Base-by-base conservation (phyloP, 2,113 vertebrate species). In the Plecturocebus donacophilus region DNA sequence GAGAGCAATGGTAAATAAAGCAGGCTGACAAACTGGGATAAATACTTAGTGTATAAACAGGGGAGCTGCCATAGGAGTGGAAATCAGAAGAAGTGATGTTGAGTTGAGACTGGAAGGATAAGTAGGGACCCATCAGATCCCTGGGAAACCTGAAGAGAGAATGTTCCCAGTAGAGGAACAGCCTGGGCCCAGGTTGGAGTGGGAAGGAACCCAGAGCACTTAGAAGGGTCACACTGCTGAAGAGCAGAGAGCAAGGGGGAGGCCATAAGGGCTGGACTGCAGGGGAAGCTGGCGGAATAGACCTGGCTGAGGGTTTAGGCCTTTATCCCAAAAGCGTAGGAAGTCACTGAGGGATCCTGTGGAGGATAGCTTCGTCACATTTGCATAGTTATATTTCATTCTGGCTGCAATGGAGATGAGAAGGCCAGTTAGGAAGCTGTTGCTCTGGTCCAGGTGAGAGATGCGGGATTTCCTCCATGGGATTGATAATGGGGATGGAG, bases 191-290 rank as follows among this genome's bases (percentile, higher is more conserved):
- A 4, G 42, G 64, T 21, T 52, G 1, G 7, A 75, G 16, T 13
- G 25, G 30, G 27, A 77, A 64, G 12, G 82, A 68, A 11, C 16
- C 23, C 30, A 49, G n/a, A 64, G 27, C 35, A 40, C 68, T 38
- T 45, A 71, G 17, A 71, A 92, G 23, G 19, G 17, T 7, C 20
- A 38, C 19, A 5, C 4, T n/a, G 2, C 6, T 16, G 19, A 40
- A 58, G 0, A 79, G 47, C 71, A 71, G 52, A 61, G n/a, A 81
- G 10, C 7, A 19, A 54, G 17, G 10, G 16, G 25, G 38, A 52
- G 14, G 25, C 4, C 1, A 21, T 1, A 4, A 16, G 79, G 21
- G 23, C 20, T 4, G 42, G 20, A 19, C 27, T 58, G 13, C 9
- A 87, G 3, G 40, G 11, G 13, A 30, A 88, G 32, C 14, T 35